These are phyloP conservation scores for Portunus trituberculatus DNA, from an alignment of 1,140 invertebrate genomes.

Conservation along the genomic window DNA sequence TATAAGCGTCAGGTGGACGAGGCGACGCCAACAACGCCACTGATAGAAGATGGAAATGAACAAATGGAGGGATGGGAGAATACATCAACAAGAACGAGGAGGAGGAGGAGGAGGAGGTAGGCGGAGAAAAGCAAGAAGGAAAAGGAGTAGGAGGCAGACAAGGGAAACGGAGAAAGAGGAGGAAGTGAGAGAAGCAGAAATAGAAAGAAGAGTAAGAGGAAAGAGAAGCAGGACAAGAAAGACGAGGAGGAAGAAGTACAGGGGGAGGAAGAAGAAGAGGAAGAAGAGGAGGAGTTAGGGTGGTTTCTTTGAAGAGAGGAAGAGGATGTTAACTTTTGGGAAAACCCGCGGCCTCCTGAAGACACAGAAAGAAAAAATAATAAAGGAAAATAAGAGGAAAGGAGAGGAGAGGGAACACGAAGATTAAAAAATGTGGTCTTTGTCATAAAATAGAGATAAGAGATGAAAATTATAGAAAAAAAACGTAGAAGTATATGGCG, in stretches of 20 bases:
- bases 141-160: background rate
- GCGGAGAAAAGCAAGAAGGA: too few relatives aligned
- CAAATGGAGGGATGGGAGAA: background rate
- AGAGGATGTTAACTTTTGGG: background rate
- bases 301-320: background rate
- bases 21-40: background rate
- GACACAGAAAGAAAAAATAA: background rate
- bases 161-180: background rate
- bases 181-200: background rate
- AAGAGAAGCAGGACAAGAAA: too few relatives aligned
- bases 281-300: background rate
- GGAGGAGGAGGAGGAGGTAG: background rate
- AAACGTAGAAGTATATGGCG: background rate
- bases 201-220: too few relatives aligned
- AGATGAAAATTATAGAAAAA: background rate
- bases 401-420: background rate
- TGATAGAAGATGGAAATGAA: background rate
- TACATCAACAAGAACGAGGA: background rate
- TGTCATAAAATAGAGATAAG: too few relatives aligned
- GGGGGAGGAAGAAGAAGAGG: background rate
- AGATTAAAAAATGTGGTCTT: background rate
- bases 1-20: background rate
- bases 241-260: background rate
- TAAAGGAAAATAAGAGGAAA: background rate
- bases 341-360: background rate